Base-by-base conservation (phyloP, 2,888 invertebrate species). In the Phengaris arion region DNA sequence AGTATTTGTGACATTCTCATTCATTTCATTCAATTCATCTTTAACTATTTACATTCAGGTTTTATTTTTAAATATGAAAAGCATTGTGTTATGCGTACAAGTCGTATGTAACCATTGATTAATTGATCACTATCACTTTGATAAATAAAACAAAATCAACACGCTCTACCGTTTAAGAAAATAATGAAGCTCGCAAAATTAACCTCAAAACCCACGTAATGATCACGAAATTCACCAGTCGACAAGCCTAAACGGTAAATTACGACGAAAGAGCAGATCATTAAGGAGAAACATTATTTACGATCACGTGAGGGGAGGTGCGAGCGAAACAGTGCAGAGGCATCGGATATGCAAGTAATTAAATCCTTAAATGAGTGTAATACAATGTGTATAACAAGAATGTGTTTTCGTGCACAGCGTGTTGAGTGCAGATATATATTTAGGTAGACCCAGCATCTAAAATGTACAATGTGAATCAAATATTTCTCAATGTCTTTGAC, bases 281-380 rank as follows among this genome's bases (percentile, higher is more conserved):
- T 91, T 92, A 92, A 91, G 87, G 88, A 88, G 86, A 84, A 82
- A 68, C 83, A 88, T 88, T 87, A 91, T 92, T 92, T 92, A 93
- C 91, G 92, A 91, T 89, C 91, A 89, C 89, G 89, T 86, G 86
- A 85, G 85, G 80, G 81, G 80, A 82, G 81, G 80, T 80, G 80
- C 80, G 80, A 81, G 80, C 75, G 74, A 80, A 83, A 81, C 83
- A 82, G 82, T 81, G 83, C 83, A 75, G 69, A 46, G 69, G 55
- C 87, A 88, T 89, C 88, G 86, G 83, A 85, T 87, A 87, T 88
- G 87, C 90, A 89, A 88, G 89, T 91, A 92, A 93, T 93, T 92
- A 92, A 92, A 93, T 88, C 87, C 88, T 87, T 91, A 91, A 92
- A 91, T 88, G 91, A 91, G 89, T 91, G n/a, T n/a, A n/a, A n/a